A percentile compares a stretch with the other conserved stretches of the same genome.
Conservation (phyloP, 2,113 vertebrate species). For the Psittacula cyanocephala region DNA sequence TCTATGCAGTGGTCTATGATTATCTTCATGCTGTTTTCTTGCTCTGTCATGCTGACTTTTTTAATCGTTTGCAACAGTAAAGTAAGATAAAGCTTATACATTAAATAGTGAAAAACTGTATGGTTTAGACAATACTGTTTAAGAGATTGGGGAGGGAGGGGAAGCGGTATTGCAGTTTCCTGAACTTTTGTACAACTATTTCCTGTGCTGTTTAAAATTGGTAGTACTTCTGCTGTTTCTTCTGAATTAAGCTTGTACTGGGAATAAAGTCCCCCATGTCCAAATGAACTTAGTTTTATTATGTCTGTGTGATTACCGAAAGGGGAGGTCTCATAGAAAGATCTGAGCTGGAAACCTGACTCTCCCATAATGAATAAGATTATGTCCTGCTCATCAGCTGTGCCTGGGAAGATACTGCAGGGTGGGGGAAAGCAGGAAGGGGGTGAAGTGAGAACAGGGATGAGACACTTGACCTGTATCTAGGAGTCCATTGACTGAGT, state of each 20-base stretch:
- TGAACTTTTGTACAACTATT: background rate
- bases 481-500: background rate
- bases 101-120: background rate
- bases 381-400: background rate
- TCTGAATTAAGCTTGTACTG: background rate
- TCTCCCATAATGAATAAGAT: background rate
- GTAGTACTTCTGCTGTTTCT: background rate
- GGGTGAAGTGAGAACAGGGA: background rate
- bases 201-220: background rate
- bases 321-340: background rate
- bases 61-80: background rate
- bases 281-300: background rate
- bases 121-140: background rate
- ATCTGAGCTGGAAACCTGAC: background rate
- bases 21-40: background rate
- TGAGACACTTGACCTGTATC: background rate
- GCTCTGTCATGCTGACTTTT: background rate
- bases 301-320: background rate
- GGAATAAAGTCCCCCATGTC: background rate
- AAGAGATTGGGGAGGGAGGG: background rate
- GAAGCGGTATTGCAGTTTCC: background rate
- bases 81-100: background rate
- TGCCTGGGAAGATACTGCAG: background rate
- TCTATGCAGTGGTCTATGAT: background rate
- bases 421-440: too few relatives aligned